Conservation (phyloP, 2,888 invertebrate genomes). For the Tyria jacobaeae region DNA sequence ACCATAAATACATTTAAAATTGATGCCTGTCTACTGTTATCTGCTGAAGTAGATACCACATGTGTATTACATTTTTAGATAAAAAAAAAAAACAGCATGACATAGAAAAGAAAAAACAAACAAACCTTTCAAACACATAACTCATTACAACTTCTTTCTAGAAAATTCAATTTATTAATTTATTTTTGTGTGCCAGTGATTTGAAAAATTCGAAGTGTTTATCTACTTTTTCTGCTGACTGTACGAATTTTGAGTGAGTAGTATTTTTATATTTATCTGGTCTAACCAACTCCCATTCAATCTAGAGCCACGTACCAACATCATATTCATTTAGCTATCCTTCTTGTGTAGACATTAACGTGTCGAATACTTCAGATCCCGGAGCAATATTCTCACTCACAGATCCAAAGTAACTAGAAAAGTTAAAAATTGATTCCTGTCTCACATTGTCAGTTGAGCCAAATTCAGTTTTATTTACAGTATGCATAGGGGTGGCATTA, state of each 20-base stretch:
- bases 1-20: no score
- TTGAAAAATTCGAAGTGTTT: not conserved
- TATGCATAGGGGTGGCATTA: slow-evolving; percentile 77
- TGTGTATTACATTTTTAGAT: no score
- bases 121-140: not conserved
- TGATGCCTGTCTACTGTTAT: no score
- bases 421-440: slow-evolving; percentile 85
- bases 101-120: not conserved
- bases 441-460: slow-evolving; percentile 78
- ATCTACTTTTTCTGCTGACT: not conserved
- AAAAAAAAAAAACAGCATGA: no score
- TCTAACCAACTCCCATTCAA: slow-evolving; percentile 32
- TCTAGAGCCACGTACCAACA: slow-evolving; percentile 74
- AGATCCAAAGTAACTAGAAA: slow-evolving; percentile 88
- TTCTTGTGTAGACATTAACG: slow-evolving; percentile 72
- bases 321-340: slow-evolving; percentile 74
- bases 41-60: no score
- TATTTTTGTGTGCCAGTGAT: not conserved
- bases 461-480: slow-evolving; percentile 72
- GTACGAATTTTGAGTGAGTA: not conserved
- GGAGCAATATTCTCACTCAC: slow-evolving; percentile 75
- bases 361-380: slow-evolving; percentile 88
- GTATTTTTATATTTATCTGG: slow-evolving; percentile 18
- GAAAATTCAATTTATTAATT: not conserved
- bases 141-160: not conserved